A percentile compares a stretch with the other conserved stretches of the same genome.
These are phyloP conservation scores for Urocyon cinereoargenteus DNA, from an alignment of 2,797 vertebrate species.

Conservation along the genomic window DNA sequence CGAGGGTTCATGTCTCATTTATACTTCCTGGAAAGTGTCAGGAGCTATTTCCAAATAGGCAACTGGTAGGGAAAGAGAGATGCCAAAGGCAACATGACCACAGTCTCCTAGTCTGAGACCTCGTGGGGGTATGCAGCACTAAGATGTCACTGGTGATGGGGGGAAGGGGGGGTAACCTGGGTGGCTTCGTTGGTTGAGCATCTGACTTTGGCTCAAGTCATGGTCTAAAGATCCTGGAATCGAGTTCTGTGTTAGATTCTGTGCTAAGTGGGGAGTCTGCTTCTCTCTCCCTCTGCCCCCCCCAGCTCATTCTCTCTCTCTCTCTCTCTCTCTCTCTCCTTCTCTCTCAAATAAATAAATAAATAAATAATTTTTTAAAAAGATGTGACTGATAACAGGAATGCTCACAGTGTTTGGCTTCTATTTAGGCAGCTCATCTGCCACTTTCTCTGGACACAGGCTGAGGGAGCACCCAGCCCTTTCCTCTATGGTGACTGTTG, in stretches of 20 bases:
- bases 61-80: not conserved
- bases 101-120: not conserved
- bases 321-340: not conserved
- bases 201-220: not conserved
- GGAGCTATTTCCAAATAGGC: constrained; percentile 44
- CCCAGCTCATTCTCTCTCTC: not conserved
- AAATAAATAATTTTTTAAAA: not conserved
- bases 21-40: constrained; percentile 65
- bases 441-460: not conserved
- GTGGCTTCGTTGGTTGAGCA: not conserved
- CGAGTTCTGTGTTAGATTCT: not conserved
- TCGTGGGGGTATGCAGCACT: not conserved
- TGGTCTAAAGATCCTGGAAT: not conserved
- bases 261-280: not conserved
- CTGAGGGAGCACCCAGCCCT: not conserved
- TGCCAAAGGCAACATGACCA: not conserved
- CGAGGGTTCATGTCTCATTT: not conserved
- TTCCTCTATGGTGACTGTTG: not conserved
- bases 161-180: not conserved
- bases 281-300: not conserved
- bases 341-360: not conserved
- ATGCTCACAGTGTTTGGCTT: not conserved
- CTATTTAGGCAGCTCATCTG: not conserved
- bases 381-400: not conserved
- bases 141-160: not conserved